A percentile compares a stretch with the other conserved stretches of the same genome.
These are phyloP conservation scores for Drosophila teissieri DNA, from an alignment of 1,140 invertebrate species.

Conservation along the genomic window DNA sequence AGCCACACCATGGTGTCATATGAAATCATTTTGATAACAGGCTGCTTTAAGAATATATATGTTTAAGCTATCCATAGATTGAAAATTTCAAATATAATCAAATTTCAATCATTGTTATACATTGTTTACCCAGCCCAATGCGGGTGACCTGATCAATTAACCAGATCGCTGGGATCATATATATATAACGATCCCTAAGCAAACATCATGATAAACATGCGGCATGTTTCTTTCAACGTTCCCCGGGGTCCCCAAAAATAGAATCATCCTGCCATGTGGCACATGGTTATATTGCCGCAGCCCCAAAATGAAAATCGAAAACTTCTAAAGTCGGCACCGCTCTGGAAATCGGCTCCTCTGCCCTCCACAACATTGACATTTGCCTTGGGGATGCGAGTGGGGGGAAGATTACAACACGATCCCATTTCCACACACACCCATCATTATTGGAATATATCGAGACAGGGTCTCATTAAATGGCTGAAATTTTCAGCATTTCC, in stretches of 20 bases:
- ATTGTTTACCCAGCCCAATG: slow-evolving; percentile 11
- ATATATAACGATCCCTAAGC: slow-evolving; percentile 4
- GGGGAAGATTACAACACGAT: slow-evolving; percentile 67
- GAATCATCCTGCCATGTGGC: slow-evolving; percentile 35
- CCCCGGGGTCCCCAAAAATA: slow-evolving; percentile 17
- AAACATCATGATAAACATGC: slow-evolving; percentile 23
- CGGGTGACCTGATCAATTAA: slow-evolving; percentile 12
- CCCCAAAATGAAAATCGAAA: slow-evolving; percentile 21
- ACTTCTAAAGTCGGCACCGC: slow-evolving; percentile 34
- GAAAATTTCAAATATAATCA: background rate
- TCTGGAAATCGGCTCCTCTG: slow-evolving; percentile 10
- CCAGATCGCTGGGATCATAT: slow-evolving; percentile 15
- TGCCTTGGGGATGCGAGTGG: slow-evolving; percentile 59
- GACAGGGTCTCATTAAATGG: slow-evolving; percentile 68
- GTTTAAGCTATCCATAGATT: too few relatives aligned
- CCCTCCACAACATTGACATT: slow-evolving; percentile 63
- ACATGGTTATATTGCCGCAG: slow-evolving; percentile 4
- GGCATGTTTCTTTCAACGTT: slow-evolving; percentile 45
- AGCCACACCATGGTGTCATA: too few relatives aligned
- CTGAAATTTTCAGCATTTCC: slow-evolving; percentile 70
- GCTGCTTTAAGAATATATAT: too few relatives aligned
- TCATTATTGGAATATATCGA: slow-evolving; percentile 6
- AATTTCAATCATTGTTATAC: background rate
- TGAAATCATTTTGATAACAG: too few relatives aligned
- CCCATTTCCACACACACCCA: slow-evolving; percentile 42